Evolutionary conservation across 2,113 vertebrate genomes (phyloP), one percentile per base, ranked within the genome.

Genomic region (Trematocara stigmaticum): DNA sequence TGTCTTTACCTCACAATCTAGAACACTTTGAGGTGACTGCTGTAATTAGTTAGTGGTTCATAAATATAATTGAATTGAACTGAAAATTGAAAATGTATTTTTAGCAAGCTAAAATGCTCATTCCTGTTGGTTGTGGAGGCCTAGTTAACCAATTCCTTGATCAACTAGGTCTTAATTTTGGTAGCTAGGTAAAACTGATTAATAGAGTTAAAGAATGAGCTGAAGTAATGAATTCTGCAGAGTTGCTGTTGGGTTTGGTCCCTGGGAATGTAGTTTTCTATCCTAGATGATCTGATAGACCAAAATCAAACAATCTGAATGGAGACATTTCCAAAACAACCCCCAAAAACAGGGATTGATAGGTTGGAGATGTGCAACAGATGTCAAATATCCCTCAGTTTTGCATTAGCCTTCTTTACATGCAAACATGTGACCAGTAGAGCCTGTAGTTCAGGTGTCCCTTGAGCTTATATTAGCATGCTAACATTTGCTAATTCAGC

Each of bases 301-400:
- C 29, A 23, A 64, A 35, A 38, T 66, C 34, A 66, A 38, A 66
- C 34, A 38, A 40, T 66, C 61, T 12, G 34, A 11, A 6, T 45
- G 12, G 64, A 71, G 38, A 42, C 59, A 64, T 66, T 66, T 64
- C 10, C 18, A 38, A 18, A 18, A 61, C 29, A 20, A 38, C 3
- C 0, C n/a, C 35, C 12, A 3, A 23, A 69, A 69, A 69, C 38
- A 45, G 64, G 20, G 31, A 0, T 71, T 0, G 3, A 26, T 15
- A 42, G 64, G 4, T 45, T 71, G 38, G 64, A 71, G 64, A 42
- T 42, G 38, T 71, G 2, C 20, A 71, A 13, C 38, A 26, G 20
- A 45, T 12, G 12, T 71, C 38, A 71, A 71, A 71, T 26, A 45
- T 69, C 20, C 1, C 38, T 45, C 20, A 9, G 38, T 15, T 42